Conservation (phyloP, 2,888 invertebrate genomes). For the Nemotelus pantherinus region DNA sequence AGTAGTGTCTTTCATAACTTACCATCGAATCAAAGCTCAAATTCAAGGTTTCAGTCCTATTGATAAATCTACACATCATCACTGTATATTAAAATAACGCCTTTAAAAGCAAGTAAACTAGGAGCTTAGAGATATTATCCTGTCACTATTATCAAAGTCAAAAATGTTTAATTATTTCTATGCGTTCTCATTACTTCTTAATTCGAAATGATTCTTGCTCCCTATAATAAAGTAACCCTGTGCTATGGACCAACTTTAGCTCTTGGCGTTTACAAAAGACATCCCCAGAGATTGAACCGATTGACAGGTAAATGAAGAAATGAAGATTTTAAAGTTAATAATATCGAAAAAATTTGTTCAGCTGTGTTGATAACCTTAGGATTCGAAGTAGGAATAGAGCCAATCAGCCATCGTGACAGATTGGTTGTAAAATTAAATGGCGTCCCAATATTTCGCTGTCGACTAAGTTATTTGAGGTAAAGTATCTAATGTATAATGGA, state of each 20-base stretch:
- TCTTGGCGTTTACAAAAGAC: slow-evolving; percentile 38
- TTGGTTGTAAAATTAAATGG: slow-evolving; percentile 41
- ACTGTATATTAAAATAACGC: no score
- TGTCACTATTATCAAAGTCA: no score
- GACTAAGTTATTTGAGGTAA: slow-evolving; percentile 44
- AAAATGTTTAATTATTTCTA: no score
- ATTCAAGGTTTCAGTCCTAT: no score
- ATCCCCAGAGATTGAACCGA: slow-evolving; percentile 40
- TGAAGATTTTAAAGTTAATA: neutral
- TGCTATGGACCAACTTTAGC: slow-evolving; percentile 46
- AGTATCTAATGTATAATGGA: neutral
- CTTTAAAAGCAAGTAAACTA: no score
- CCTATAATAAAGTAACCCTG: slow-evolving; percentile 41
- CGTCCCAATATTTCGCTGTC: slow-evolving; percentile 44
- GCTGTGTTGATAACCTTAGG: slow-evolving; percentile 33
- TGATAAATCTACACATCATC: no score
- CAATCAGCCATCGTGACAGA: slow-evolving; percentile 43
- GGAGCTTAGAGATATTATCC: no score
- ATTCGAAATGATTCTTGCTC: neutral
- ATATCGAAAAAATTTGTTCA: neutral
- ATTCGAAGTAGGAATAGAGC: slow-evolving; percentile 38
- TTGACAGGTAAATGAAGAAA: slow-evolving; percentile 27
- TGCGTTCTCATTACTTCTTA: neutral
- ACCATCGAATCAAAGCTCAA: no score
- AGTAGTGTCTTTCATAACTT: no score